phyloP scores from a whole-genome alignment of 2,113 vertebrate species.

The Neotoma lepida region DNA sequence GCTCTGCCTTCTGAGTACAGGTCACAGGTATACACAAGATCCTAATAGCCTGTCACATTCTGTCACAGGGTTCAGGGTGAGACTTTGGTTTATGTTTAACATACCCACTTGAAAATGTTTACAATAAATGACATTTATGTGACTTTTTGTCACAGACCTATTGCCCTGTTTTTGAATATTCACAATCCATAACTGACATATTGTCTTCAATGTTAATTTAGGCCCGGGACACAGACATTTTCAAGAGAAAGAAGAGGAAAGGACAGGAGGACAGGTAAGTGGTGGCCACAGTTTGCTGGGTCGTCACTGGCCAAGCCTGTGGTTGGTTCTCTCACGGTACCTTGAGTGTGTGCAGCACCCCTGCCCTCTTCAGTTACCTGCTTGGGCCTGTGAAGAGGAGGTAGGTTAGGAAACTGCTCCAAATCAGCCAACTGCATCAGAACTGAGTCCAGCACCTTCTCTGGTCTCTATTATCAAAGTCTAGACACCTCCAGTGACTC shows the following conservation, averaged over 20 bases:
- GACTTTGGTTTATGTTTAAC: neutral
- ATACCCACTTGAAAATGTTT: neutral
- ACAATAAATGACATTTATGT: neutral
- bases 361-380: neutral
- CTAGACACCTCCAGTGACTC: neutral
- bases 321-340: neutral
- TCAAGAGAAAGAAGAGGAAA: constrained; percentile 5
- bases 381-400: neutral
- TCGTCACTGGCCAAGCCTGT: neutral
- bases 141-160: neutral
- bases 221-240: neutral
- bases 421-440: neutral
- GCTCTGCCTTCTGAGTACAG: neutral
- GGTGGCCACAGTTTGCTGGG: neutral
- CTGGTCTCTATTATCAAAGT: neutral
- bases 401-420: neutral
- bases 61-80: neutral
- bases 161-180: neutral
- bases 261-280: neutral
- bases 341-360: neutral
- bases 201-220: neutral
- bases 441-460: neutral
- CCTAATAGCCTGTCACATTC: neutral
- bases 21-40: neutral
- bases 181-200: neutral